A percentile compares a stretch with the other conserved stretches of the same genome.
These are phyloP conservation scores for Urocitellus parryii DNA, from an alignment of 2,113 vertebrate genomes.

Conservation along the genomic window DNA sequence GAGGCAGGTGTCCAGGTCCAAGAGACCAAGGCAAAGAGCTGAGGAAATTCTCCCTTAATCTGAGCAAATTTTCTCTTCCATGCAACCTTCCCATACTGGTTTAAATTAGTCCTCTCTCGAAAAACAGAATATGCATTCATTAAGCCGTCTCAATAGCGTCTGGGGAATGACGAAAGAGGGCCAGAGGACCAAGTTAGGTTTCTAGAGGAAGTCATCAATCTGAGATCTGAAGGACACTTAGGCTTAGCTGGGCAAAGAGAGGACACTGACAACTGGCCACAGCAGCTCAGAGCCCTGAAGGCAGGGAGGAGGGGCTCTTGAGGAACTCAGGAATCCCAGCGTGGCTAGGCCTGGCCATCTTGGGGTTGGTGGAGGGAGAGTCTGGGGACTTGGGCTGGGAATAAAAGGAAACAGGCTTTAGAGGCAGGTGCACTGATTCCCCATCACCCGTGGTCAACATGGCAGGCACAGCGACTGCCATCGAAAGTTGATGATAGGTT, in stretches of 20 bases:
- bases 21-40: neutral
- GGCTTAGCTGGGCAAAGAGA: neutral
- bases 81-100: neutral
- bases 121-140: neutral
- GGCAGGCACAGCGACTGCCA: too few species aligned
- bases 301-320: neutral
- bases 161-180: too few species aligned
- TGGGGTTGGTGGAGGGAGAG: neutral
- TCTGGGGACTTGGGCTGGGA: too few species aligned
- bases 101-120: neutral
- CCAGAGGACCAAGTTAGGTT: neutral
- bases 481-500: too few species aligned
- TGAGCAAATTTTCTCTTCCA: neutral
- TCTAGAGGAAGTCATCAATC: neutral
- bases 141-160: neutral
- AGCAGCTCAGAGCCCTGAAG: neutral
- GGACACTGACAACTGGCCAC: neutral
- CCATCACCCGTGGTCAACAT: too few species aligned
- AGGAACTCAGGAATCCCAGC: neutral
- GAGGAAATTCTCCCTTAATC: neutral
- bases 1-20: accelerated
- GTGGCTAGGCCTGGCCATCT: neutral
- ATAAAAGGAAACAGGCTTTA: neutral
- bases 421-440: neutral
- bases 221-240: neutral